Evolutionary conservation across 1,140 invertebrate species (phyloP), one percentile per base, ranked within the genome.

Genomic region (Chymomyza costata): DNA sequence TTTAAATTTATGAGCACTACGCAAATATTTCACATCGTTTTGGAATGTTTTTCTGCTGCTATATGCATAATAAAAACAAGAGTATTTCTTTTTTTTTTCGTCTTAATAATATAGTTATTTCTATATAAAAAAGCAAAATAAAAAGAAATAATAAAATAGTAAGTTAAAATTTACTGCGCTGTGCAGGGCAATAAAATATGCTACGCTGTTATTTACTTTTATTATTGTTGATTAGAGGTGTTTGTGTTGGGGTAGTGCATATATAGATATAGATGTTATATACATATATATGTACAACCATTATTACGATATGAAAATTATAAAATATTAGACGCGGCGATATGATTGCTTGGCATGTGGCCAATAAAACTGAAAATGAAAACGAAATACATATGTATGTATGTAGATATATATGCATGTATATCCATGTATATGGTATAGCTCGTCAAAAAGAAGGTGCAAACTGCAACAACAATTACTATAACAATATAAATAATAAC

Each of bases 341-440:
- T 3, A 25, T 71, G 62, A 71, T 50, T 53, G 52, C 66, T 51
- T 78, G 71, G 71, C 71, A 66, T 40, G 73, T 47, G 53, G 73
- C 71, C 71, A 78, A 78, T 78, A 78, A 76, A 74, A 49, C 49
- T 67, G 63, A 41, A 73, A 64, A 73, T 73, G 58, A 67, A 67
- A 73, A 67, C 51, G 65, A 61, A 70, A 53, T 35, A 48, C 54
- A 44, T 47, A 19, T 54, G 15, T 37, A 53, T 38, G 30, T 43
- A 53, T 28, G 43, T 18, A 45, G 19, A 14, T 19, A 30, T 30
- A 40, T 14, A 35, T 15, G 37, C 25, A 10, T n/a, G n/a, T 5
- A 28, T 7, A 2, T 11, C 16, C 18, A 46, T 38, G 28, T 49
- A 40, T 21, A 37, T 45, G 41, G 28, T 62, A 53, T 30, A 35